A percentile compares a stretch with the other conserved stretches of the same genome.
These are phyloP conservation scores for Helogale parvula DNA, from an alignment of 2,113 vertebrate genomes.

Conservation along the genomic window DNA sequence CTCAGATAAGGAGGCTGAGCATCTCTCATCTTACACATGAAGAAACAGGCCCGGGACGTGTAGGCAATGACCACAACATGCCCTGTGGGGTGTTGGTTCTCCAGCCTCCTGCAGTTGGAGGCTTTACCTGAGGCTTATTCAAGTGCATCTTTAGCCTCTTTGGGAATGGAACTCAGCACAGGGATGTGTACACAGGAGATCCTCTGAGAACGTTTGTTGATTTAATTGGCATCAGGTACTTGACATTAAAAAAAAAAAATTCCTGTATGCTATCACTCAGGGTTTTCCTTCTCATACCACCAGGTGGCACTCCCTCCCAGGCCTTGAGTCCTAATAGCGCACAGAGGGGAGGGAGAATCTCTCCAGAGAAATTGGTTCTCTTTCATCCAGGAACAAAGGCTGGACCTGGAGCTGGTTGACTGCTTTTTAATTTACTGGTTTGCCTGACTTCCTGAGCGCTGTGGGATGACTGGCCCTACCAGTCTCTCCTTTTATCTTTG, in stretches of 20 bases:
- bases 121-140: no score
- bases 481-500: not conserved
- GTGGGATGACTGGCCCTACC: no score
- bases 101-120: not conserved
- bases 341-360: fast-evolving
- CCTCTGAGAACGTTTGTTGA: not conserved
- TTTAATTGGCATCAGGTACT: not conserved
- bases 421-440: not conserved
- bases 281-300: not conserved
- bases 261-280: not conserved
- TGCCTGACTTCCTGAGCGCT: not conserved
- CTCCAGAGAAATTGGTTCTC: not conserved
- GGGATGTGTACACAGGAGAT: not conserved
- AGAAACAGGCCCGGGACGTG: no score
- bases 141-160: not conserved
- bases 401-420: not conserved
- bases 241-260: not conserved
- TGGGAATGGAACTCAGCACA: not conserved
- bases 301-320: not conserved
- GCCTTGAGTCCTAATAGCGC: fast-evolving
- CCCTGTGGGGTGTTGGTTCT: not conserved
- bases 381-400: not conserved
- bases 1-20: not conserved
- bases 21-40: fast-evolving
- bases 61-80: not conserved